phyloP scores from a whole-genome alignment of 2,888 invertebrate genomes.

The Tiliacea citrago region DNA sequence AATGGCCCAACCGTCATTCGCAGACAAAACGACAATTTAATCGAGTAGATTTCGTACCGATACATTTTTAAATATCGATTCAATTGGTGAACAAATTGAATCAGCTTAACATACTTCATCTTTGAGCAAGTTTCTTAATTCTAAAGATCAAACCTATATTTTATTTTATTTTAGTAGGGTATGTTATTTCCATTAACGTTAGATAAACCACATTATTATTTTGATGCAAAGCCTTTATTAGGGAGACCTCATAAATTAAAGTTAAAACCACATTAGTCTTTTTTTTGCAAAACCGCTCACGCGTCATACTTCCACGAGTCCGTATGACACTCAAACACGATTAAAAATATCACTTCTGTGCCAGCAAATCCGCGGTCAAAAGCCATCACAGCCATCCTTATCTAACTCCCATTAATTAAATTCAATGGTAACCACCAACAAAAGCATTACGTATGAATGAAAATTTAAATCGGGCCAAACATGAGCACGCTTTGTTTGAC shows the following conservation, averaged over 20 bases:
- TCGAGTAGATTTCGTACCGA: slow-evolving; percentile 29
- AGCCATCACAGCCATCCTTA: slow-evolving; percentile 60
- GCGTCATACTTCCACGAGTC: slow-evolving; percentile 29
- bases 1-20: slow-evolving; percentile 27
- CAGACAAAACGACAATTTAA: slow-evolving; percentile 39
- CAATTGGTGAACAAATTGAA: neutral
- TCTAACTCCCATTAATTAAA: slow-evolving; percentile 70
- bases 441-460: slow-evolving; percentile 74
- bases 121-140: neutral
- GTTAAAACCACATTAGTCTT: slow-evolving; percentile 19
- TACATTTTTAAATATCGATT: slow-evolving; percentile 25
- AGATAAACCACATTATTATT: neutral
- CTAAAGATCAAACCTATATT: too few species aligned
- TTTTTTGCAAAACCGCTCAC: slow-evolving; percentile 20
- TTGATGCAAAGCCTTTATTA: neutral
- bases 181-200: too few species aligned
- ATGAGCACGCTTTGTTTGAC: slow-evolving; percentile 68
- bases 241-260: slow-evolving; percentile 25
- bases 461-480: slow-evolving; percentile 80
- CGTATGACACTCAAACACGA: slow-evolving; percentile 46
- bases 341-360: slow-evolving; percentile 61
- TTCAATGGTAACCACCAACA: slow-evolving; percentile 70
- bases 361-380: slow-evolving; percentile 61
- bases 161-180: too few species aligned
- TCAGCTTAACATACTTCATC: slow-evolving; percentile 1